These are phyloP conservation scores for Onychomys torridus DNA, from an alignment of 2,797 vertebrate species.

Conservation along the genomic window DNA sequence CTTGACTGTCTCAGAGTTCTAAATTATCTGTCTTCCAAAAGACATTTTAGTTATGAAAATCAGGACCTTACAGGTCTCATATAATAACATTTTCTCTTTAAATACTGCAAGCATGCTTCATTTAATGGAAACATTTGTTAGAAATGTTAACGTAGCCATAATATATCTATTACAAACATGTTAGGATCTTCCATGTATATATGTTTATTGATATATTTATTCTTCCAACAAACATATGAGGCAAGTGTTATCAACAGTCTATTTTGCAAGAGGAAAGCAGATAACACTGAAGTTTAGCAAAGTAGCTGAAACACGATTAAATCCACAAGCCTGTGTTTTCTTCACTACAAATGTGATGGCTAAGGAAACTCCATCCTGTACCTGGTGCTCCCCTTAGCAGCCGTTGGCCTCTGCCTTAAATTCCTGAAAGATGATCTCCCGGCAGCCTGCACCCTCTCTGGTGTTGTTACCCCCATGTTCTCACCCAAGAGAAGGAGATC, in stretches of 20 bases:
- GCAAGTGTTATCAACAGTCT: neutral
- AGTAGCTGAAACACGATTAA: neutral
- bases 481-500: neutral
- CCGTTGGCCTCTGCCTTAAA: neutral
- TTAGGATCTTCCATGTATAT: neutral
- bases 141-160: slow-evolving; percentile 40
- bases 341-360: neutral
- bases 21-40: neutral
- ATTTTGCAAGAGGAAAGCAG: neutral
- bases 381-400: neutral
- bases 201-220: neutral
- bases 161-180: neutral
- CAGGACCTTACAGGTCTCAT: neutral
- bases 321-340: neutral
- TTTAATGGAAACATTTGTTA: slow-evolving; percentile 27
- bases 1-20: neutral
- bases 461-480: neutral
- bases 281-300: neutral
- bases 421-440: neutral
- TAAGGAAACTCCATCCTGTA: neutral
- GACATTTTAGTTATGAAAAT: slow-evolving; percentile 2
- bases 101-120: neutral
- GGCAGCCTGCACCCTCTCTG: neutral
- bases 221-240: neutral
- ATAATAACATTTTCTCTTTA: neutral